Evolutionary conservation across 2,797 vertebrate species (phyloP).

Genomic region (Poeciliopsis turneri): DNA sequence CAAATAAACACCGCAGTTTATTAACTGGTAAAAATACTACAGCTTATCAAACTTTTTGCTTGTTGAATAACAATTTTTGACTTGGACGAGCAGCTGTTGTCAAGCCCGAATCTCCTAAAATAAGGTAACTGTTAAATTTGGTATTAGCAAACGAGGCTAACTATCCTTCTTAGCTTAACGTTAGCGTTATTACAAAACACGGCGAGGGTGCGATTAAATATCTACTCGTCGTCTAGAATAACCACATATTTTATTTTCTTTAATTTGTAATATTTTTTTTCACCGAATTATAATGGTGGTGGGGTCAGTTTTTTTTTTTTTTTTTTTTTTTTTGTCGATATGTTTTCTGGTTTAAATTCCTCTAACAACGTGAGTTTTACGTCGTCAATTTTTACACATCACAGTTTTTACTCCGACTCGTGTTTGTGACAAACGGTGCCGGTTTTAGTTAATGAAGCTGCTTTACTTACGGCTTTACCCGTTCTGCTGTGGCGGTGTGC

Average conservation of each 20-base stretch:
- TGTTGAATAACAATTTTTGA: background rate
- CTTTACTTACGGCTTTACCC: background rate
- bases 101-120: slow-evolving; percentile 80
- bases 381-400: slow-evolving; percentile 30
- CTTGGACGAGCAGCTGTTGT: slow-evolving; percentile 14
- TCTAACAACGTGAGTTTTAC: slow-evolving; percentile 44
- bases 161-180: slow-evolving; percentile 60
- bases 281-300: background rate
- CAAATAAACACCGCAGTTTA: slow-evolving; percentile 28
- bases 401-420: background rate
- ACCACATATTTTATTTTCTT: background rate
- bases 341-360: slow-evolving; percentile 20
- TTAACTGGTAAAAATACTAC: slow-evolving; percentile 24
- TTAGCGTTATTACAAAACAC: slow-evolving; percentile 39
- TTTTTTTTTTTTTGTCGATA: background rate
- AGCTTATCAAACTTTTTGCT: slow-evolving; percentile 7
- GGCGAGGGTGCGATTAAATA: slow-evolving; percentile 24
- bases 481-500: background rate
- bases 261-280: background rate
- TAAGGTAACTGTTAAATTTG: slow-evolving; percentile 79
- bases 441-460: slow-evolving; percentile 9
- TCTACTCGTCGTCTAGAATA: background rate
- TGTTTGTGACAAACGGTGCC: background rate
- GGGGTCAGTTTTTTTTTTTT: background rate
- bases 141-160: slow-evolving; percentile 73